Conservation (phyloP, 2,113 vertebrate species). For the Pseudorasbora parva region DNA sequence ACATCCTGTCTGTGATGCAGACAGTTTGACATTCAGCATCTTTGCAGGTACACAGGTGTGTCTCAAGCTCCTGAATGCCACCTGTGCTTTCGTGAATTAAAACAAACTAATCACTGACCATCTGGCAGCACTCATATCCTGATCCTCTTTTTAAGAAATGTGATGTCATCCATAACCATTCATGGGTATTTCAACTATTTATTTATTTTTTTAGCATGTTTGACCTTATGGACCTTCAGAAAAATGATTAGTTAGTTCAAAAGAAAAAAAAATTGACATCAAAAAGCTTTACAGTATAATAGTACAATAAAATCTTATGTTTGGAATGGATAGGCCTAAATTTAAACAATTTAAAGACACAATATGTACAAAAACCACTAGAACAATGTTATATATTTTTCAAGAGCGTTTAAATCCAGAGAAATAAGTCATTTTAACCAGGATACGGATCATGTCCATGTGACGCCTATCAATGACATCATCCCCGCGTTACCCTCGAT, state of each 20-base stretch:
- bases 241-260: background rate
- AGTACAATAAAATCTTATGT: too few relatives aligned
- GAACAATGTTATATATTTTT: too few relatives aligned
- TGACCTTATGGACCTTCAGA: background rate
- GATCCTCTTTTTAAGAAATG: constrained; percentile 5
- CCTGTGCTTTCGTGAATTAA: constrained; percentile 47
- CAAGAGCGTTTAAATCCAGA: too few relatives aligned
- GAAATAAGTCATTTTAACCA: too few relatives aligned
- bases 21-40: background rate
- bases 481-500: too few relatives aligned
- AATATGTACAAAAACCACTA: too few relatives aligned
- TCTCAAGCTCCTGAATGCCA: constrained; percentile 52
- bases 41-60: constrained; percentile 8
- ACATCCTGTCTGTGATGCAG: background rate
- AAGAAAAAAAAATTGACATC: too few relatives aligned
- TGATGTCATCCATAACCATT: background rate
- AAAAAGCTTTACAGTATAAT: background rate
- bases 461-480: too few relatives aligned
- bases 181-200: background rate
- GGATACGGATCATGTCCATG: too few relatives aligned
- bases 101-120: constrained; percentile 41
- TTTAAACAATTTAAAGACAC: too few relatives aligned
- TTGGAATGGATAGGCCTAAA: too few relatives aligned
- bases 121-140: constrained; percentile 30
- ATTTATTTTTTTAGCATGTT: background rate